Conservation (phyloP, 2,113 vertebrate species). For the Rhodinocichla rosea region DNA sequence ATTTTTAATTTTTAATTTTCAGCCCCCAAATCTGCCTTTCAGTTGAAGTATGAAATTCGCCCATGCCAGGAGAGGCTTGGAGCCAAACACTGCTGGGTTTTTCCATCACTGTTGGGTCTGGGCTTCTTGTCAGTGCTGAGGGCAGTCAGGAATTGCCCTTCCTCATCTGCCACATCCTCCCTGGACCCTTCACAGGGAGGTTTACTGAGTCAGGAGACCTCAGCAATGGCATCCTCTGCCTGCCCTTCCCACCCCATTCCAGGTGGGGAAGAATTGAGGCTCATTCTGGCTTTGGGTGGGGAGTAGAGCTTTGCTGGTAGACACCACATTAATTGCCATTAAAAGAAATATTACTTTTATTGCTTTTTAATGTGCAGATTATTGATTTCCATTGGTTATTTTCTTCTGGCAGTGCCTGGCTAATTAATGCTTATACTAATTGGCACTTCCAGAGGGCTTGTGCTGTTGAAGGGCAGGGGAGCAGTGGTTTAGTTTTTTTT, state of each 20-base stretch:
- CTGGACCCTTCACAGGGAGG: neutral
- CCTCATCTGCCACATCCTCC: neutral
- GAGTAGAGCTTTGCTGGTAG: neutral
- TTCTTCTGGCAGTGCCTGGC: neutral
- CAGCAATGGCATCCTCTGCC: neutral
- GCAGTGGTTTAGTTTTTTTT: neutral
- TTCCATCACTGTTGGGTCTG: neutral
- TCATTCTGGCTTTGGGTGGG: neutral
- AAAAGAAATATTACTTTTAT: neutral
- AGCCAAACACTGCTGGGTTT: neutral
- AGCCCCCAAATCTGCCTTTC: neutral
- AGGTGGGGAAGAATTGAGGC: neutral
- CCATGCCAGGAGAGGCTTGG: neutral
- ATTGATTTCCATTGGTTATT: neutral
- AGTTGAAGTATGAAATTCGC: neutral
- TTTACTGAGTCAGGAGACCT: neutral
- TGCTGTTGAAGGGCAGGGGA: neutral
- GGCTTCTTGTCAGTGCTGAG: neutral
- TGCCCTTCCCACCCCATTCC: neutral
- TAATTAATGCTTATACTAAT: neutral
- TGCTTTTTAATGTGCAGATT: neutral
- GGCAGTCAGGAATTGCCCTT: neutral
- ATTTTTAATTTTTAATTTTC: neutral
- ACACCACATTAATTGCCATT: neutral
- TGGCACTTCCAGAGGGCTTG: neutral